Conservation (phyloP, 2,888 invertebrate genomes). For the Leptothorax acervorum region DNA sequence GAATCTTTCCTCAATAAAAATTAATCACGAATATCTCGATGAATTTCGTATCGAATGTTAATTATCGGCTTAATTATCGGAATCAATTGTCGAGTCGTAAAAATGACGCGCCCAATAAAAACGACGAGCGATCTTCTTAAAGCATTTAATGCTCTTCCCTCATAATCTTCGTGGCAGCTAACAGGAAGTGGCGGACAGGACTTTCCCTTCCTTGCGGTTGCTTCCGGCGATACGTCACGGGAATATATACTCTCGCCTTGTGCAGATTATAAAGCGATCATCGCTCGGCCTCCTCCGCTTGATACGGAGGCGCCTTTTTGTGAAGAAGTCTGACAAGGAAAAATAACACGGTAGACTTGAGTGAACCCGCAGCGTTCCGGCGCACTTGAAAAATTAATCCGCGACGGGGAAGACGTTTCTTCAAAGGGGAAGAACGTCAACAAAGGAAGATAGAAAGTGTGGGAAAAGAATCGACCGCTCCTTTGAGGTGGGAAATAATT, state of each 20-base stretch:
- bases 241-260: conserved; percentile 20
- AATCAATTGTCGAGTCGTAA: conserved; percentile 27
- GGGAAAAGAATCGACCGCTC: neutral
- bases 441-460: neutral
- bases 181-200: neutral
- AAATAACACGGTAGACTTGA: conserved; percentile 34
- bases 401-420: neutral
- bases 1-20: neutral
- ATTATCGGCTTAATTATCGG: neutral
- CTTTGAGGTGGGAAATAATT: conserved; percentile 31
- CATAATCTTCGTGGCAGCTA: neutral
- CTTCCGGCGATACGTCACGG: conserved; percentile 34
- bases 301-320: conserved; percentile 21
- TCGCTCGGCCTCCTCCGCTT: conserved; percentile 10
- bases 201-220: neutral
- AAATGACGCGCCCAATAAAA: neutral
- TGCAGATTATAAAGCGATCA: conserved; percentile 58
- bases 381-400: conserved; percentile 56
- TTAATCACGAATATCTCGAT: neutral
- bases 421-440: neutral
- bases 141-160: neutral
- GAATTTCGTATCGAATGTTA: neutral
- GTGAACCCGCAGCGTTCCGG: conserved; percentile 17
- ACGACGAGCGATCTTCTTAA: neutral
- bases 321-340: conserved; percentile 12